Percentiles rank a stretch among this genome's conserved stretches.
phyloP scores from a whole-genome alignment of 2,888 invertebrate genomes.

The Thereva nobilitata region DNA sequence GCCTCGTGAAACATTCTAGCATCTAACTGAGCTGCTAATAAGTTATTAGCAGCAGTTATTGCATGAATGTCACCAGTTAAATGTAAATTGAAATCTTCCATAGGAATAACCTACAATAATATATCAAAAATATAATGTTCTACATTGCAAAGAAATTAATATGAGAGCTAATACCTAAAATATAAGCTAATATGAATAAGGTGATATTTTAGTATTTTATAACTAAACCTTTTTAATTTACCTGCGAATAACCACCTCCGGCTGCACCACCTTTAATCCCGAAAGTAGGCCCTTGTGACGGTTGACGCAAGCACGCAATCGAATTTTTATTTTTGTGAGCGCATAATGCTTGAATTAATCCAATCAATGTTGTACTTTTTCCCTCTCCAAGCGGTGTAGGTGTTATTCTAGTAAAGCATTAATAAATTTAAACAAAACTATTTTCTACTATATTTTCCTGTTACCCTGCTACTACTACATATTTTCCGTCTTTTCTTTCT shows the following conservation, averaged over 20 bases:
- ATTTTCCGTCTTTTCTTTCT: constrained; percentile 77
- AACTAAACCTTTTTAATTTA: constrained; percentile 51
- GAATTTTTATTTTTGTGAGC: constrained; percentile 84
- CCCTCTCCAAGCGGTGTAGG: constrained; percentile 99
- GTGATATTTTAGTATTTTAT: too few relatives aligned
- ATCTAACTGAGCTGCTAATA: constrained; percentile 96
- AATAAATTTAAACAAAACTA: constrained; percentile 25
- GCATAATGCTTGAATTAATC: constrained; percentile 88
- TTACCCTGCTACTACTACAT: constrained; percentile 93
- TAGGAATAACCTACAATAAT: constrained; percentile 77
- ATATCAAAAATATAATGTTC: neutral
- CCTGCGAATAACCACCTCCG: constrained; percentile 95
- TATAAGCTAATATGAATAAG: too few relatives aligned
- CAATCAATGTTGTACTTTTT: constrained; percentile 94
- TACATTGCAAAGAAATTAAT: neutral
- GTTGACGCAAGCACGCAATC: constrained; percentile 93
- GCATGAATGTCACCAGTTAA: constrained; percentile 98
- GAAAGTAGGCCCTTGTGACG: constrained; percentile 98
- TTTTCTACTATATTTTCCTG: constrained; percentile 44
- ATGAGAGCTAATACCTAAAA: too few relatives aligned
- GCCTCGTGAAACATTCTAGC: constrained; percentile 95
- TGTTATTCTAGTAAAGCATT: constrained; percentile 71
- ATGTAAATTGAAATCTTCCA: constrained; percentile 99
- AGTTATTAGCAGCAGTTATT: constrained; percentile 95
- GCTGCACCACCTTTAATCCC: constrained; percentile 99